A percentile compares a stretch with the other conserved stretches of the same genome.
phyloP scores from a whole-genome alignment of 2,113 vertebrate genomes.

The Plotosus lineatus region DNA sequence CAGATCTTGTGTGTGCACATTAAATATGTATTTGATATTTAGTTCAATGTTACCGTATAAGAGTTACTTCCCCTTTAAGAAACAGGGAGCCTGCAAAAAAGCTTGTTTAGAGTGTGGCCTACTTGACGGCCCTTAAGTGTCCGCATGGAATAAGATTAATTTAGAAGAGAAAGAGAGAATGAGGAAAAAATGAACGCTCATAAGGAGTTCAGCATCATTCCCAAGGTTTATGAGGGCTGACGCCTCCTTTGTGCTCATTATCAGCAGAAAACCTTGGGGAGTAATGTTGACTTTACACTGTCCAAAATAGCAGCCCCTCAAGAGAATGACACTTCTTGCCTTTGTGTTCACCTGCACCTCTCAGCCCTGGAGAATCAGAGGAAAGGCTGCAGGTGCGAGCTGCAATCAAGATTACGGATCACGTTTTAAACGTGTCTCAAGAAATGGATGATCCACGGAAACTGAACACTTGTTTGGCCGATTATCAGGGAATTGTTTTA shows the following conservation, averaged over 20 bases:
- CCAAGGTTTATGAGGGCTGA: constrained; percentile 70
- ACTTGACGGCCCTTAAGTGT: constrained; percentile 65
- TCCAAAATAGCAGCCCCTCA: constrained; percentile 70
- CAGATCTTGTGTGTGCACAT: not conserved
- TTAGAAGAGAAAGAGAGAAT: constrained; percentile 66
- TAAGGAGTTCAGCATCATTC: constrained; percentile 68
- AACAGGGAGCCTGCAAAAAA: constrained; percentile 50
- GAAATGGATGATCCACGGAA: not conserved
- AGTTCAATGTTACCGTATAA: not conserved
- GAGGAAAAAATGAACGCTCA: constrained; percentile 42
- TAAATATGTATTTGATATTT: constrained; percentile 22
- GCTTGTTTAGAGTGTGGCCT: constrained; percentile 65
- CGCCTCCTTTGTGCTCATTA: constrained; percentile 78
- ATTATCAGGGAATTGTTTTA: constrained; percentile 3
- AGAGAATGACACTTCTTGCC: constrained; percentile 55
- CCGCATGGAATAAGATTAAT: constrained; percentile 71
- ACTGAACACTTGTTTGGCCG: not conserved
- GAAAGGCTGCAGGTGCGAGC: constrained; percentile 32
- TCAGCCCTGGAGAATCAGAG: constrained; percentile 13
- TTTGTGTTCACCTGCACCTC: constrained; percentile 39
- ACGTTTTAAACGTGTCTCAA: constrained; percentile 19
- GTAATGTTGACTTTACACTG: constrained; percentile 69
- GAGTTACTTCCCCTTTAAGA: constrained; percentile 47
- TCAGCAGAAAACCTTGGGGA: constrained; percentile 73
- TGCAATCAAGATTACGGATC: constrained; percentile 13